Conservation (phyloP, 2,797 vertebrate genomes). For the Paedocypris micromegethes region DNA sequence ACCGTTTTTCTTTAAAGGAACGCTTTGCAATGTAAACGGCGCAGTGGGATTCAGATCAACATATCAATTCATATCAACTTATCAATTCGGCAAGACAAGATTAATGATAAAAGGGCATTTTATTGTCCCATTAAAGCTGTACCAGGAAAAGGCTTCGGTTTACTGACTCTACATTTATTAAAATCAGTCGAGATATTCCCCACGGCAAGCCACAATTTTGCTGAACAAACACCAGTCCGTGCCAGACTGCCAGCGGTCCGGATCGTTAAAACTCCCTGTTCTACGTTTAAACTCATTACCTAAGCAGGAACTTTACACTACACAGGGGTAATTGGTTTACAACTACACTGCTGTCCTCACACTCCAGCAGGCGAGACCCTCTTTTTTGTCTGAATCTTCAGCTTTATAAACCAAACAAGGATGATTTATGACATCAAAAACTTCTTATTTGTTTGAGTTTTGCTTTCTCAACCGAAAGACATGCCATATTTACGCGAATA, state of each 20-base stretch:
- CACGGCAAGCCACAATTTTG: background rate
- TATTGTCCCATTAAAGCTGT: constrained; percentile 26
- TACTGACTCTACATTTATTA: constrained; percentile 21
- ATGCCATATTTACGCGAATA: no score
- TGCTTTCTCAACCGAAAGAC: no score
- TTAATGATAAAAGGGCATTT: constrained; percentile 32
- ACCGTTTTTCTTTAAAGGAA: no score
- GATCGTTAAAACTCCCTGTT: constrained; percentile 16
- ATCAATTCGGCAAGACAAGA: background rate
- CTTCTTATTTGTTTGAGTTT: no score
- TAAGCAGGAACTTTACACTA: constrained; percentile 2
- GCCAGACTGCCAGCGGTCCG: constrained; percentile 7
- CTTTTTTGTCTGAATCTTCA: constrained; percentile 50
- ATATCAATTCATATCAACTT: background rate
- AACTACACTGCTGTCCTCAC: constrained; percentile 30
- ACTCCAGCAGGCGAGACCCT: constrained; percentile 19
- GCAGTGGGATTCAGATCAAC: constrained; percentile 12
- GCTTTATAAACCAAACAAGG: no score
- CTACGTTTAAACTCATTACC: constrained; percentile 37
- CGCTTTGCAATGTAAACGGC: no score
- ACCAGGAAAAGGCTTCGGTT: constrained; percentile 22
- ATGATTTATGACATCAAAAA: no score
- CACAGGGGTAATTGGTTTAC: constrained; percentile 46
- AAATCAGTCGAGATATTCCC: constrained; percentile 16
- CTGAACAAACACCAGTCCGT: constrained; percentile 24